Percentiles rank a stretch among this genome's conserved stretches.
Evolutionary conservation across 1,140 invertebrate genomes (phyloP).

Genomic region (Condylostylus longicornis): DNA sequence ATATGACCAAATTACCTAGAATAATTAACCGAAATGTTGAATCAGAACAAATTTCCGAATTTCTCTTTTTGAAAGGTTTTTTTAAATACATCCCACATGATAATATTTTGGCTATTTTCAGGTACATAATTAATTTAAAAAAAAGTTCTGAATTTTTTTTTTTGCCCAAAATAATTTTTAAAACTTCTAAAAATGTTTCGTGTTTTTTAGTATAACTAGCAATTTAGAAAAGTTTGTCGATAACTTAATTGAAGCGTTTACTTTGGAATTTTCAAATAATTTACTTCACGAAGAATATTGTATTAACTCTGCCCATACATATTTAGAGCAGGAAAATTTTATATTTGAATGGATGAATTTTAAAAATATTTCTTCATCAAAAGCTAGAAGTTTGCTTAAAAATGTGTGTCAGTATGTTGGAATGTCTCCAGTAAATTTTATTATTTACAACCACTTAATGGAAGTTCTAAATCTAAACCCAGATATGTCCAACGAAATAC

Average conservation of each 20-base stretch:
- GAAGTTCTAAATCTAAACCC: constrained; percentile 16
- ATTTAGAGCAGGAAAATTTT: constrained; percentile 8
- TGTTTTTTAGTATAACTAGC: constrained; percentile 4
- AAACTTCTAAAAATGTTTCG: constrained; percentile 14
- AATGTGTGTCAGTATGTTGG: constrained; percentile 21
- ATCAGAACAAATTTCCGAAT: constrained; percentile 20
- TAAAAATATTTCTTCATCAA: constrained; percentile 17
- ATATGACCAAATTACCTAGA: constrained; percentile 22
- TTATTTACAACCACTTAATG: constrained; percentile 20
- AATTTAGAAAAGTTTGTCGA: constrained; percentile 24
- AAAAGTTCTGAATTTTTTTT: no score
- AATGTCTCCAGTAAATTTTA: constrained; percentile 8
- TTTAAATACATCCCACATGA: constrained; percentile 8
- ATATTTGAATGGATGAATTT: constrained; percentile 21
- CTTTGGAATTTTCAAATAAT: constrained; percentile 12
- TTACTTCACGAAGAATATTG: constrained; percentile 25
- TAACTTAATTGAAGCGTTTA: constrained; percentile 17
- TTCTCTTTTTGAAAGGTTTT: constrained; percentile 27
- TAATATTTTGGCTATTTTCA: background rate
- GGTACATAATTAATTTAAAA: background rate
- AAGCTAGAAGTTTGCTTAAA: constrained; percentile 11
- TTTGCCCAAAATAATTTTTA: constrained; percentile 15
- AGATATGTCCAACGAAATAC: constrained; percentile 20
- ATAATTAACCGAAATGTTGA: constrained; percentile 23
- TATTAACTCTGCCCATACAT: constrained; percentile 13